Percentiles rank a stretch among this genome's conserved stretches.
phyloP scores from a whole-genome alignment of 2,888 invertebrate species.

The Oeneis ivallda region DNA sequence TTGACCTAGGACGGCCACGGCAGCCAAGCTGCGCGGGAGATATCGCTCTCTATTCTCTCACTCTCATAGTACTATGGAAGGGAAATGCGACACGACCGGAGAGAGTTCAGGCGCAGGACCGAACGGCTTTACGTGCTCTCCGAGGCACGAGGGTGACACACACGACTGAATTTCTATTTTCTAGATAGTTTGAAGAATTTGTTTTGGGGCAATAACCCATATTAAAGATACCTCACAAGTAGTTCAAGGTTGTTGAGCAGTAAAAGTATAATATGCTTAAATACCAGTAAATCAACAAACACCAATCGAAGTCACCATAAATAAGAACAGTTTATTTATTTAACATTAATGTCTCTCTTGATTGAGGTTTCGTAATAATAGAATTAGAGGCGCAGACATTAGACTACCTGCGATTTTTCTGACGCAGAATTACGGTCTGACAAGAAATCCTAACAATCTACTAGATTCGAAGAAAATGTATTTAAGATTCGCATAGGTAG shows the following conservation, averaged over 20 bases:
- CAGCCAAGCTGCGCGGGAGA: no score
- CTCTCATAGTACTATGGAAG: no score
- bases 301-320: constrained; percentile 21
- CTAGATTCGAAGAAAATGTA: no score
- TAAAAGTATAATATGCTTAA: neutral
- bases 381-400: neutral
- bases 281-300: constrained; percentile 3
- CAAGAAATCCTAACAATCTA: no score
- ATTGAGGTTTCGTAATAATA: constrained; percentile 11
- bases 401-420: neutral
- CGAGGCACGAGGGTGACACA: no score
- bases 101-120: no score
- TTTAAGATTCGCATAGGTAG: no score
- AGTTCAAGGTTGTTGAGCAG: constrained; percentile 23
- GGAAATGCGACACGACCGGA: no score
- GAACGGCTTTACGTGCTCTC: no score
- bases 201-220: constrained; percentile 30
- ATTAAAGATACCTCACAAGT: constrained; percentile 16
- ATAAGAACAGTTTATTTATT: constrained; percentile 20
- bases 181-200: neutral
- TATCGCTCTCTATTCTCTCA: no score
- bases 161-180: neutral
- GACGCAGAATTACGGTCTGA: neutral
- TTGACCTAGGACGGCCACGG: no score
- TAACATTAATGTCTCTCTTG: neutral